Conservation (phyloP, 2,113 vertebrate species). For the Suricata suricatta region DNA sequence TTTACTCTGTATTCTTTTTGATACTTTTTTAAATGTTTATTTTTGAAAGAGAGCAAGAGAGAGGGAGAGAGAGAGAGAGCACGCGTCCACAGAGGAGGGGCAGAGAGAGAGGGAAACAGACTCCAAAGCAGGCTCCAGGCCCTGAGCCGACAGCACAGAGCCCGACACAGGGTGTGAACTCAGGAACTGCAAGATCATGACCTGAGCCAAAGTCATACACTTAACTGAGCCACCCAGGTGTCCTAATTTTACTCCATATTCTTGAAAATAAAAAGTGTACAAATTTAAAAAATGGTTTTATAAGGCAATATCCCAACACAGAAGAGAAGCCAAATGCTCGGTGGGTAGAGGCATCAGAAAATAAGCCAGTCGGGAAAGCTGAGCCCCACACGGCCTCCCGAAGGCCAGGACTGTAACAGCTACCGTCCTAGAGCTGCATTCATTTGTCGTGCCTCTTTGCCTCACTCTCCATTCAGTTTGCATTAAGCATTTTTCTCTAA, state of each 20-base stretch:
- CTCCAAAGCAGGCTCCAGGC: too few relatives aligned
- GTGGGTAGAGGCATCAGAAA: not conserved
- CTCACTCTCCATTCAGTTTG: not conserved
- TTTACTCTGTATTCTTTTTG: not conserved
- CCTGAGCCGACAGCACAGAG: too few relatives aligned
- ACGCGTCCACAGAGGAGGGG: too few relatives aligned
- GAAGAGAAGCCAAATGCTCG: not conserved
- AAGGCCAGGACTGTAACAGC: fast-evolving
- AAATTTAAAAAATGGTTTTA: not conserved
- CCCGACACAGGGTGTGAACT: too few relatives aligned
- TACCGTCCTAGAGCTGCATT: not conserved
- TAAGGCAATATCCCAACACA: not conserved
- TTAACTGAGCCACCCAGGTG: too few relatives aligned
- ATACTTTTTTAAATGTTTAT: too few relatives aligned
- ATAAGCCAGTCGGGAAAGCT: not conserved
- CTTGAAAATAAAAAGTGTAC: not conserved
- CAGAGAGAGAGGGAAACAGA: too few relatives aligned
- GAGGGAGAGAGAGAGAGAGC: too few relatives aligned
- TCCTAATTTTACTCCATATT: not conserved
- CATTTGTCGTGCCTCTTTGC: not conserved
- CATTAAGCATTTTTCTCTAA: not conserved
- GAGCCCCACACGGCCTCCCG: not conserved
- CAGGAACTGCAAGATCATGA: too few relatives aligned
- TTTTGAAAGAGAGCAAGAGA: too few relatives aligned
- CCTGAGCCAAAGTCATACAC: too few relatives aligned